phyloP scores from a whole-genome alignment of 2,888 invertebrate species.

The Tribolium freemani region DNA sequence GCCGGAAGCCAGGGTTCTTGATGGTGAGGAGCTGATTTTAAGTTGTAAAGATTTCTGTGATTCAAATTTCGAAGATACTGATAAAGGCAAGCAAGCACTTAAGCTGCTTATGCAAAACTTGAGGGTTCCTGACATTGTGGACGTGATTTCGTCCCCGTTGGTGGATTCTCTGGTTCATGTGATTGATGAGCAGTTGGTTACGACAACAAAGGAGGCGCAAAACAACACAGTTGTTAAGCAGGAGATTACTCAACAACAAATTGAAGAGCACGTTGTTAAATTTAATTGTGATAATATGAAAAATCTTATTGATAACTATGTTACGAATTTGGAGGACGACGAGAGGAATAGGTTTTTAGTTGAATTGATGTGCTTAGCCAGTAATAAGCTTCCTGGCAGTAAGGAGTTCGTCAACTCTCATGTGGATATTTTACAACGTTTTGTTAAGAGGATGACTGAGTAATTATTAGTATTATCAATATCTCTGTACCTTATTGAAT shows the following conservation, averaged over 20 bases:
- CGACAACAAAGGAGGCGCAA: not conserved
- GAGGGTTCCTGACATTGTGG: not conserved
- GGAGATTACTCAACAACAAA: constrained; percentile 1
- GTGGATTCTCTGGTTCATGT: not conserved
- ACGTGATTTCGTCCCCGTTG: not conserved
- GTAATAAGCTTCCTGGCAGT: constrained; percentile 14
- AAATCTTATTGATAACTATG: constrained; percentile 9
- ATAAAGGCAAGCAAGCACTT: constrained; percentile 11
- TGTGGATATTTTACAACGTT: constrained; percentile 6
- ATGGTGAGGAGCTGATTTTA: not conserved
- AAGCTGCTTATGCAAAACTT: not conserved
- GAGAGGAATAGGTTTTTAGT: constrained; percentile 27
- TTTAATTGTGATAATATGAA: constrained; percentile 30
- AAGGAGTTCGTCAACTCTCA: constrained; percentile 16
- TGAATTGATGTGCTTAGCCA: constrained; percentile 16
- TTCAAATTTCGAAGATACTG: not conserved
- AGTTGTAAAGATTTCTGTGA: constrained; percentile 2
- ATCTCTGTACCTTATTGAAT: not conserved
- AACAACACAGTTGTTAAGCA: not conserved
- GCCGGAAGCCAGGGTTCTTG: not conserved
- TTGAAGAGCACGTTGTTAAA: constrained; percentile 20
- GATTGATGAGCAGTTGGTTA: not conserved
- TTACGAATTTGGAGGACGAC: not conserved
- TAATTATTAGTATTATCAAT: not conserved
- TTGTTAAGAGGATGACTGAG: constrained; percentile 21